These are phyloP conservation scores for Sebastiscus tertius DNA, from an alignment of 2,797 vertebrate species.

Conservation along the genomic window DNA sequence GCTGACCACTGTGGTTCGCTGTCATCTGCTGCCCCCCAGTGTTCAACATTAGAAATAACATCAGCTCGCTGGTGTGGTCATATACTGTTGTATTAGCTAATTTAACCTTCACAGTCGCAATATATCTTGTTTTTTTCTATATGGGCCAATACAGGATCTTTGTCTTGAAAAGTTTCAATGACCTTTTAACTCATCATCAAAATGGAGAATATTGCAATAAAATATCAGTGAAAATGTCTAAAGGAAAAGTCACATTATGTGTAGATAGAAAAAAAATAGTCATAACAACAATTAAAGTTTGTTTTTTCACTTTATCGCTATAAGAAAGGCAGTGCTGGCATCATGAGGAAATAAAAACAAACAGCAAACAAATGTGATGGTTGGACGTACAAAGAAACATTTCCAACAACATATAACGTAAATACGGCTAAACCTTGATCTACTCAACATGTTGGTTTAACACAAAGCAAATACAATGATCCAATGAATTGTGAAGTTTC, in stretches of 20 bases:
- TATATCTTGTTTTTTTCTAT: neutral
- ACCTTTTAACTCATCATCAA: neutral
- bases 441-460: neutral
- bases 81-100: neutral
- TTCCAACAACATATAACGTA: neutral
- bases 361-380: neutral
- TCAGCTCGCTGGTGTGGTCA: neutral
- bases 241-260: neutral
- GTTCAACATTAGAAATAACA: neutral
- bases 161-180: neutral
- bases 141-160: neutral
- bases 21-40: conserved; percentile 56
- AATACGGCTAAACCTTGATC: neutral
- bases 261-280: neutral
- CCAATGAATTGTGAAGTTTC: neutral
- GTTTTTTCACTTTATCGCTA: neutral
- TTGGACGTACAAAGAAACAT: neutral
- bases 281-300: neutral
- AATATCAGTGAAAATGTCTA: neutral
- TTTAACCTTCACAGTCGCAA: neutral
- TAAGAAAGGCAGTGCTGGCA: conserved; percentile 13
- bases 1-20: neutral
- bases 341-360: neutral
- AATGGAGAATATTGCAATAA: neutral
- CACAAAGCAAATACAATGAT: neutral